Percentiles rank a stretch among this genome's conserved stretches.
These are phyloP conservation scores for Hydrotaea cyrtoneurina DNA, from an alignment of 2,888 invertebrate species.

Conservation along the genomic window DNA sequence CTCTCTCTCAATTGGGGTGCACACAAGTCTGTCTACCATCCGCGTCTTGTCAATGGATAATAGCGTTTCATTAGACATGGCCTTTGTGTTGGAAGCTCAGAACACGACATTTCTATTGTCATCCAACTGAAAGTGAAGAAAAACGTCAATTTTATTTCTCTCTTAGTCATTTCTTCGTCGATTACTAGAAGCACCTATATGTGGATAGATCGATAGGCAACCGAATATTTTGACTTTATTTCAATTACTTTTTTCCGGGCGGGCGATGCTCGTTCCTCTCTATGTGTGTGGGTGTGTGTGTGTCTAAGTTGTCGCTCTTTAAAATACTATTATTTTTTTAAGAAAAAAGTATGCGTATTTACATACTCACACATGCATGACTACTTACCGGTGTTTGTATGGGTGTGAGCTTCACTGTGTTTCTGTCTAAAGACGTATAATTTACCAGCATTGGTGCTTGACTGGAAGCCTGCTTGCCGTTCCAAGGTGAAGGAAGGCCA, in stretches of 20 bases:
- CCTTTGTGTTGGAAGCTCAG: neutral
- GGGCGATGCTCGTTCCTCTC: too few species aligned
- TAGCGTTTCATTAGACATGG: neutral
- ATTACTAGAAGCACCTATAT: neutral
- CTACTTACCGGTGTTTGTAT: neutral
- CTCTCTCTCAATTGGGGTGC: neutral
- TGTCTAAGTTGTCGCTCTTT: too few species aligned
- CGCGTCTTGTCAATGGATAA: neutral
- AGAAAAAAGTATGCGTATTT: constrained; percentile 7
- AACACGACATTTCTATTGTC: neutral
- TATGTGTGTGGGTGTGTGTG: too few species aligned
- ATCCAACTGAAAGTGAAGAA: neutral
- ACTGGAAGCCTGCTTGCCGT: neutral
- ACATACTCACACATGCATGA: neutral
- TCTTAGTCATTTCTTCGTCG: neutral
- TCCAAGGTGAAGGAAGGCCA: constrained; percentile 28
- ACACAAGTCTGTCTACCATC: neutral
- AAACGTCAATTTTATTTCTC: neutral
- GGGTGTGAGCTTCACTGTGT: neutral
- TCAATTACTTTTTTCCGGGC: too few species aligned
- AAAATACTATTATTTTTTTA: neutral
- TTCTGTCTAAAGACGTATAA: neutral
- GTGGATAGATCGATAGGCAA: neutral
- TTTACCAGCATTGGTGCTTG: neutral
- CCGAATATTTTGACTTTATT: too few species aligned